phyloP scores from a whole-genome alignment of 1,140 invertebrate species.

The Gonatopus flavifemur region DNA sequence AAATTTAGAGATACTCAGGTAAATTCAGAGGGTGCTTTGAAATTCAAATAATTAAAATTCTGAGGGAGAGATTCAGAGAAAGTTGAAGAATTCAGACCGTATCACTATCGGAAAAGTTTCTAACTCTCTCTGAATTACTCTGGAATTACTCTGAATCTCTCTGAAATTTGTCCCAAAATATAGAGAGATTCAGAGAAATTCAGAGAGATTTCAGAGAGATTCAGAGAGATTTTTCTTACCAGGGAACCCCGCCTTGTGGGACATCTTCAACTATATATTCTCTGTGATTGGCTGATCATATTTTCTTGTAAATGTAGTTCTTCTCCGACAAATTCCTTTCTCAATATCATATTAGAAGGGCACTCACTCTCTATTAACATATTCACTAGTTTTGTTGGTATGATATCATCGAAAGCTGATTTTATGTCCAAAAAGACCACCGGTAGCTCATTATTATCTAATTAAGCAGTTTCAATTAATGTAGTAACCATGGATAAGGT shows the following conservation, averaged over 20 bases:
- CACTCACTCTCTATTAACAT: not conserved
- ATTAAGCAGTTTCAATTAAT: not conserved
- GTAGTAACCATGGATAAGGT: not conserved
- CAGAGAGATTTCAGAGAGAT: too few relatives aligned
- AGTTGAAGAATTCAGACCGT: too few relatives aligned
- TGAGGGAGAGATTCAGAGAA: too few relatives aligned
- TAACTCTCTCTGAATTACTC: too few relatives aligned
- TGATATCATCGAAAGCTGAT: not conserved
- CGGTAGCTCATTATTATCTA: not conserved
- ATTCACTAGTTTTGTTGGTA: not conserved
- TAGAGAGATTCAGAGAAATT: too few relatives aligned
- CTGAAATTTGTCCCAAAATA: too few relatives aligned
- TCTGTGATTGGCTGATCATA: not conserved
- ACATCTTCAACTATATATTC: not conserved
- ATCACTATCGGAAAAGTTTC: too few relatives aligned
- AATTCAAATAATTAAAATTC: too few relatives aligned
- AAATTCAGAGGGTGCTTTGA: too few relatives aligned
- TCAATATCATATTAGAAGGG: not conserved
- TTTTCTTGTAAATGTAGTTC: not conserved
- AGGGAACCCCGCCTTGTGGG: not conserved
- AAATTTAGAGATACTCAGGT: too few relatives aligned
- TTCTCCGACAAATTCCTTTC: not conserved
- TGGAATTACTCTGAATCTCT: too few relatives aligned
- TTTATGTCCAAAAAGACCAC: not conserved
- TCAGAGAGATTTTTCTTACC: too few relatives aligned